These are phyloP conservation scores for Lumbricus terrestris DNA, from an alignment of 2,888 invertebrate species.

Conservation along the genomic window DNA sequence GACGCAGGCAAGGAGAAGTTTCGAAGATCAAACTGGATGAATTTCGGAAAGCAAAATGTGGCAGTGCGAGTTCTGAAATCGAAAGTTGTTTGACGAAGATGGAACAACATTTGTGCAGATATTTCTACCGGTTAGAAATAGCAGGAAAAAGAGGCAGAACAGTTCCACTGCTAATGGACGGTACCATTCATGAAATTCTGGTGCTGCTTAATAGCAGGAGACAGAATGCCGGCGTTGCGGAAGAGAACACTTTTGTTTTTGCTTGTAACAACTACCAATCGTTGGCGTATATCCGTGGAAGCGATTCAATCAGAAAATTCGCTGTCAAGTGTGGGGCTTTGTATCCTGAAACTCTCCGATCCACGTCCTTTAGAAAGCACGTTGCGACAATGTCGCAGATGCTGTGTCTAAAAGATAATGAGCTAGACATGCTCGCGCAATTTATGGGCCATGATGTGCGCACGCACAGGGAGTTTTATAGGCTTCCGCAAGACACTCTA, in stretches of 20 bases:
- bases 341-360: conserved; percentile 24
- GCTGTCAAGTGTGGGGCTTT: conserved; percentile 15
- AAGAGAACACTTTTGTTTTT: neutral
- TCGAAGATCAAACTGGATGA: neutral
- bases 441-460: conserved; percentile 29
- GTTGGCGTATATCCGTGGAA: neutral
- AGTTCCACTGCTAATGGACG: neutral
- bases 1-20: conserved; percentile 6
- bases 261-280: neutral
- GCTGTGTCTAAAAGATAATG: conserved; percentile 31
- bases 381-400: conserved; percentile 33
- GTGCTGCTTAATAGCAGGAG: neutral
- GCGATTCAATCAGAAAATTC: conserved; percentile 8
- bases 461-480: conserved; percentile 32
- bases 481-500: conserved; percentile 26
- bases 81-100: neutral
- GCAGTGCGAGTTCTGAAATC: neutral
- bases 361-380: conserved; percentile 34
- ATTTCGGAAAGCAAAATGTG: too few species aligned
- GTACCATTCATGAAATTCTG: neutral
- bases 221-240: neutral
- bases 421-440: conserved; percentile 34
- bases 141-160: neutral
- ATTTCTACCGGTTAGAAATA: neutral
- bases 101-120: neutral